Evolutionary conservation across 2,113 vertebrate species (phyloP), one percentile per base, ranked within the genome.

Genomic region (Hylia prasina): DNA sequence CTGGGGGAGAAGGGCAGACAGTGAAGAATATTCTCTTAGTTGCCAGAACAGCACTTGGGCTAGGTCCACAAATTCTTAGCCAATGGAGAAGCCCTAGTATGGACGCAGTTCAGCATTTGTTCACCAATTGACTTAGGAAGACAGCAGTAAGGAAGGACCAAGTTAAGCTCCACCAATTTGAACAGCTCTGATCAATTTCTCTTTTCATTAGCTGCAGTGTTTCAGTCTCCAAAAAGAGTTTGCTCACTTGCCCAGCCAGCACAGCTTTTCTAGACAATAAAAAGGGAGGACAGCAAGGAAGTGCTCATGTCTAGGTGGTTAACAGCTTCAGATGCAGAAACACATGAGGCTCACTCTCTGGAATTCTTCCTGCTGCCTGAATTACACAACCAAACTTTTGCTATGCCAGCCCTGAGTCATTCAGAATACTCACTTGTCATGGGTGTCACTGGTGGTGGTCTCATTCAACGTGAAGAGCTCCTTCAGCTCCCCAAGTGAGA

Each of bases 401-500:
- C 28, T 76, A 64, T 23, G 10, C 19, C 60, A 63, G 33, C 42
- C 25, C 9, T 58, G 18, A 75, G n/a, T 45, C 8, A 37, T 27
- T 75, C 47, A 71, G 35, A 58, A 40, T 42, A 94, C 97, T 77
- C 95, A 99, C 99, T 98, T 99, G 97, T 99, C 98, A 27, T 99
- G 99, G 7, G 99, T 99, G 95, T 99, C 99, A 37, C 99, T 99
- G 84, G 92, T 64, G 31, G 98, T 99, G 53, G 97, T 94, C 96
- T 99, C 98, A 33, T 98, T 99, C 80, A 99, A 95, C 0, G 96
- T 97, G 95, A 99, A 99, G 24, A 99, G 98, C 91, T 99, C 99
- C 91, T 98, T 98, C 57, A 99, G 97, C 86, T 99, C 99, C 5
- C 98, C 99, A 4, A 99, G 98, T 33, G 99, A 99, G 96, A 99